Evolutionary conservation across 2,113 vertebrate genomes (phyloP).

Genomic region (Struthio camelus): DNA sequence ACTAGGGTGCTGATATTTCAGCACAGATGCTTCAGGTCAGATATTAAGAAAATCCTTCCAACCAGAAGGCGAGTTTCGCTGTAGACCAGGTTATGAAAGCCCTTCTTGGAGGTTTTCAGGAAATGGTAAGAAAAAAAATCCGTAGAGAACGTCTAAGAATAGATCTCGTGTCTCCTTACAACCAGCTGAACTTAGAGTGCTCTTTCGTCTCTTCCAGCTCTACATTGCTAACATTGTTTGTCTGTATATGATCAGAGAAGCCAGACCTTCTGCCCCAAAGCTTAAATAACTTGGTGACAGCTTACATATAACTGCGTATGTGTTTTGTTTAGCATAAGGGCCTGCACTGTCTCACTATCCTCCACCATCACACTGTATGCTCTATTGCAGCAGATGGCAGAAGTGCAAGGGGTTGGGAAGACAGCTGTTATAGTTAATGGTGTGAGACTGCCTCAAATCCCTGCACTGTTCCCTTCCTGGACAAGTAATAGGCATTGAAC

Average conservation of each 20-base stretch:
- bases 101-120: background rate
- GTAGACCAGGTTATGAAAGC: background rate
- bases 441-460: background rate
- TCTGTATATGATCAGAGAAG: background rate
- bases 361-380: background rate
- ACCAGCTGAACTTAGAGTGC: background rate
- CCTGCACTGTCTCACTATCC: background rate
- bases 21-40: background rate
- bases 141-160: background rate
- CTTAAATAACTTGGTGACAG: fast-evolving
- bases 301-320: fast-evolving
- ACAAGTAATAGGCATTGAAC: background rate
- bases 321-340: too few relatives aligned
- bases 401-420: background rate
- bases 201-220: background rate
- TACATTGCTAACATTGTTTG: background rate
- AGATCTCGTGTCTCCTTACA: background rate
- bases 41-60: background rate
- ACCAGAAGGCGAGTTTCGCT: background rate
- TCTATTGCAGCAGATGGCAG: background rate
- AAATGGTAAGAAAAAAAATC: background rate
- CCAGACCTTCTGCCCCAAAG: background rate
- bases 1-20: background rate
- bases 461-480: background rate
- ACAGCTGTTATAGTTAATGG: fast-evolving